These are phyloP conservation scores for Paramacrobiotus metropolitanus DNA, from an alignment of 1,140 invertebrate genomes.

Conservation along the genomic window DNA sequence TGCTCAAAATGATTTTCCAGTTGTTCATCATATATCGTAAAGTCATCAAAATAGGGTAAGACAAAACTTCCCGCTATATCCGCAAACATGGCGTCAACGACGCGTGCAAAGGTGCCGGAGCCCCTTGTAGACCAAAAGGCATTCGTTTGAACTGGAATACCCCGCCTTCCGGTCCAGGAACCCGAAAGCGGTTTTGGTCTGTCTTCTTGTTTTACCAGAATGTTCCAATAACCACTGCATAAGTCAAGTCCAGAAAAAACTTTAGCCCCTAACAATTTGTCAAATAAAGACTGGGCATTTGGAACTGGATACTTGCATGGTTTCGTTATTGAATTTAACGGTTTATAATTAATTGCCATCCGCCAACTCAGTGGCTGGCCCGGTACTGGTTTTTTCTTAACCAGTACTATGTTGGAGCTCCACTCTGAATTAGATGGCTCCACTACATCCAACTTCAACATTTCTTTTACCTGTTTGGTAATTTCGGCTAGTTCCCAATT, in stretches of 20 bases:
- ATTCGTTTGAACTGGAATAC: neutral
- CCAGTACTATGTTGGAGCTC: neutral
- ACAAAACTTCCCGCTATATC: neutral
- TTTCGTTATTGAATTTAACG: neutral
- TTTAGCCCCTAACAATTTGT: neutral
- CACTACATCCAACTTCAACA: neutral
- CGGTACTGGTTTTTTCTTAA: neutral
- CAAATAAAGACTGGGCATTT: neutral
- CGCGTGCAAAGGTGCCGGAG: neutral
- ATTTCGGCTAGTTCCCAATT: neutral
- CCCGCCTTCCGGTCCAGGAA: neutral
- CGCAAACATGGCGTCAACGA: neutral
- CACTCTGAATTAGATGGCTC: neutral
- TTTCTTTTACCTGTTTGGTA: neutral
- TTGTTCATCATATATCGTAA: neutral
- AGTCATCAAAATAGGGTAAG: neutral
- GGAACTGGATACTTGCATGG: neutral
- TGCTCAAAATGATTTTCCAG: neutral
- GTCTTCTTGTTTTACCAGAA: neutral
- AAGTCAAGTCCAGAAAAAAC: neutral
- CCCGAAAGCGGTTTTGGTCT: slow-evolving; percentile 6
- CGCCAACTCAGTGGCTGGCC: no score
- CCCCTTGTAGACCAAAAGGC: neutral
- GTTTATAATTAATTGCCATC: neutral
- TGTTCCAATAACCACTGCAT: neutral